phyloP scores from a whole-genome alignment of 2,888 invertebrate genomes.

The Laothoe populi region DNA sequence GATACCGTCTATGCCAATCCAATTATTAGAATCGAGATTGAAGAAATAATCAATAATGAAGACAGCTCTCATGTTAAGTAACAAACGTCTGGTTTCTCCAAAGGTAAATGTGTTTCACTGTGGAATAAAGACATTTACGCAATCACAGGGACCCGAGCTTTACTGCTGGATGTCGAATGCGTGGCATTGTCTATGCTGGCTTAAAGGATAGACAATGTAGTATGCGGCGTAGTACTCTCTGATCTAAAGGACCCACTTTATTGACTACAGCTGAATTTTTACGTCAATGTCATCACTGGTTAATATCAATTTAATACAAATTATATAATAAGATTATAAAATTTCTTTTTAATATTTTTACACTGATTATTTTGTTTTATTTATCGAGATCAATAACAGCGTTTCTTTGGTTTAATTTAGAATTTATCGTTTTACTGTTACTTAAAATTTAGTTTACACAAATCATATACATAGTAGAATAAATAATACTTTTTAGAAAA shows the following conservation, averaged over 20 bases:
- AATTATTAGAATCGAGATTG: too few relatives aligned
- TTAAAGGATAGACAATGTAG: too few relatives aligned
- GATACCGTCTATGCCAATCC: too few relatives aligned
- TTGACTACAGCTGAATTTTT: neutral
- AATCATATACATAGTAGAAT: neutral
- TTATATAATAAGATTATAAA: neutral
- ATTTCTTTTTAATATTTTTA: neutral
- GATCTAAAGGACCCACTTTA: neutral
- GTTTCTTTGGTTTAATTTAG: slow-evolving; percentile 8
- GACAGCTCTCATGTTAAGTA: too few relatives aligned
- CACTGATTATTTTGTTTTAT: neutral
- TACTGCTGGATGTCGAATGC: too few relatives aligned
- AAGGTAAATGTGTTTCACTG: too few relatives aligned
- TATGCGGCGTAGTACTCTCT: neutral
- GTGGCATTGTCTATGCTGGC: too few relatives aligned
- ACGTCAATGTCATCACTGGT: neutral
- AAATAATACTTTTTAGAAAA: too few relatives aligned
- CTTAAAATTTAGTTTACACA: neutral
- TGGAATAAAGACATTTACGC: too few relatives aligned
- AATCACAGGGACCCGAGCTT: too few relatives aligned
- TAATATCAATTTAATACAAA: neutral
- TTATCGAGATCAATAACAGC: neutral
- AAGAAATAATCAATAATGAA: too few relatives aligned
- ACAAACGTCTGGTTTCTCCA: too few relatives aligned
- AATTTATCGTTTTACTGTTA: neutral